These are phyloP conservation scores for Perizoma flavofasciatum DNA, from an alignment of 2,888 invertebrate genomes.

Conservation along the genomic window DNA sequence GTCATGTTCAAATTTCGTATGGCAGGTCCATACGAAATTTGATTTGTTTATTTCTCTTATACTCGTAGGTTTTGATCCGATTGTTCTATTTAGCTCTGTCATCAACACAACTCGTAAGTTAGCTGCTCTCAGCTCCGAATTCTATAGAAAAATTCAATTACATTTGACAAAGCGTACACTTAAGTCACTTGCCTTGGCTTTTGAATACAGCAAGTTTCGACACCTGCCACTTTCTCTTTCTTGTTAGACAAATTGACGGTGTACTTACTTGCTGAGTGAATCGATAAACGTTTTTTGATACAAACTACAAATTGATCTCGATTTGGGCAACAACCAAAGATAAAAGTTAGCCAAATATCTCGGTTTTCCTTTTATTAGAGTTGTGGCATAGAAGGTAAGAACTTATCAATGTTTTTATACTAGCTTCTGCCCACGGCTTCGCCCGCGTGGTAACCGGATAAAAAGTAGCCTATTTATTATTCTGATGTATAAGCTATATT, in stretches of 20 bases:
- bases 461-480: no score
- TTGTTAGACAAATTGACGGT: conserved; percentile 31
- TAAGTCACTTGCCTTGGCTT: conserved; percentile 56
- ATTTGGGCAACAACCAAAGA: conserved; percentile 1
- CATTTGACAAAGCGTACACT: conserved; percentile 58
- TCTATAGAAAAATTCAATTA: conserved; percentile 54
- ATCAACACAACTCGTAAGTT: not conserved
- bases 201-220: conserved; percentile 53
- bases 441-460: no score
- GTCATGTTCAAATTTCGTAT: no score
- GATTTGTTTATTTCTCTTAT: no score
- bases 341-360: no score
- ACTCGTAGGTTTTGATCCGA: no score
- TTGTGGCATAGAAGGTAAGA: no score
- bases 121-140: conserved; percentile 7
- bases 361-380: no score
- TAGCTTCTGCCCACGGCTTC: no score
- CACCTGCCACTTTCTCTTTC: conserved; percentile 66
- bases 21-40: no score
- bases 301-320: conserved; percentile 15
- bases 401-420: no score
- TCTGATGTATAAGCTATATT: no score
- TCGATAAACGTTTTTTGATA: conserved; percentile 18
- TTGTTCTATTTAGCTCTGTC: not conserved
- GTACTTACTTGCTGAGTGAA: conserved; percentile 21